Conservation (phyloP, 2,113 vertebrate species). For the Anarrhichthys ocellatus region DNA sequence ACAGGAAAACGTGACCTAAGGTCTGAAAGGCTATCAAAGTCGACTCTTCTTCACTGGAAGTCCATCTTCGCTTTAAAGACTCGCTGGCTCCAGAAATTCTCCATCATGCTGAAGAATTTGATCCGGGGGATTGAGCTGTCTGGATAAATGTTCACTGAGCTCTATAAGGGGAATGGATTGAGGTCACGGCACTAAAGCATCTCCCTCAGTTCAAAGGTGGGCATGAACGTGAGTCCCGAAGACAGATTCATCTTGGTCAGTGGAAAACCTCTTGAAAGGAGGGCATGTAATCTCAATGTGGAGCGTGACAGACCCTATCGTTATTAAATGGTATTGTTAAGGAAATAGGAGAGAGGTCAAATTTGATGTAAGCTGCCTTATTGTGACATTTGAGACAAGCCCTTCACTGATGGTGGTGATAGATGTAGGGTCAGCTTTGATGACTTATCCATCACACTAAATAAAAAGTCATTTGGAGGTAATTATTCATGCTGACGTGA, state of each 20-base stretch:
- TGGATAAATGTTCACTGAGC: slow-evolving; percentile 70
- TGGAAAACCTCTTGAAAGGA: slow-evolving; percentile 74
- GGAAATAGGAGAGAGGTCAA: slow-evolving; percentile 75
- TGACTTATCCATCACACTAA: slow-evolving; percentile 64
- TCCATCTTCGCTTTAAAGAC: slow-evolving; percentile 53
- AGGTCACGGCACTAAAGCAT: slow-evolving; percentile 79
- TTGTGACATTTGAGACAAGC: slow-evolving; percentile 71
- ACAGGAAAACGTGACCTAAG: slow-evolving; percentile 25
- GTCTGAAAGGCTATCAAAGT: slow-evolving; percentile 25
- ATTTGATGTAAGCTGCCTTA: slow-evolving; percentile 70
- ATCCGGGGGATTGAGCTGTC: slow-evolving; percentile 73
- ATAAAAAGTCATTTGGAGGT: slow-evolving; percentile 46
- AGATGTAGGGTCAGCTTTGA: slow-evolving; percentile 66
- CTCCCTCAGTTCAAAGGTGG: slow-evolving; percentile 81
- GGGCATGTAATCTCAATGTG: slow-evolving; percentile 79
- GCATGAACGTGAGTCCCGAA: slow-evolving; percentile 52
- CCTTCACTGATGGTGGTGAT: slow-evolving; percentile 61
- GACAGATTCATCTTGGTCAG: slow-evolving; percentile 81
- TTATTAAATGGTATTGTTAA: slow-evolving; percentile 81
- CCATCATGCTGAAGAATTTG: slow-evolving; percentile 62
- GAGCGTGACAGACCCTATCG: slow-evolving; percentile 77
- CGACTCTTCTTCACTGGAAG: slow-evolving; percentile 28
- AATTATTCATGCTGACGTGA: neutral
- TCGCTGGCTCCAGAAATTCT: slow-evolving; percentile 61
- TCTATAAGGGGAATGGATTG: slow-evolving; percentile 63